phyloP scores from a whole-genome alignment of 1,140 invertebrate species.

The Tetragonula clypearis region DNA sequence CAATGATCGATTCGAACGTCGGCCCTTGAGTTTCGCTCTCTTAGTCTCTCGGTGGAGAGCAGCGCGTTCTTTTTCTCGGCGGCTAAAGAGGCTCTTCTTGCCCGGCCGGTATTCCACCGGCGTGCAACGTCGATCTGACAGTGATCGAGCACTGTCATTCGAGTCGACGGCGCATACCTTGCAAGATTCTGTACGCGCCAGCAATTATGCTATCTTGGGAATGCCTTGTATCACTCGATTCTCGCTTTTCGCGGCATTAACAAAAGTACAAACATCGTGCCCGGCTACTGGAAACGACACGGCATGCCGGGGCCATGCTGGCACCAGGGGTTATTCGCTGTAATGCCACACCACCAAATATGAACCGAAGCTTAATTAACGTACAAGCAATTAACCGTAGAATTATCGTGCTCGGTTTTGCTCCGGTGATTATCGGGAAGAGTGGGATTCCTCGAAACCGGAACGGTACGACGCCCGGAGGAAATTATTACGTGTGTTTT shows the following conservation, averaged over 20 bases:
- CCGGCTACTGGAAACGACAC: slow-evolving; percentile 56
- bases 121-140: slow-evolving; percentile 56
- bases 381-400: slow-evolving; percentile 53
- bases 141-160: slow-evolving; percentile 71
- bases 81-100: slow-evolving; percentile 66
- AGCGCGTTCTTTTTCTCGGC: slow-evolving; percentile 57
- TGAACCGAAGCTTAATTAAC: slow-evolving; percentile 58
- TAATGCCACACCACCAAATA: slow-evolving; percentile 50
- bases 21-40: slow-evolving; percentile 49
- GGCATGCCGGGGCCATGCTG: slow-evolving; percentile 5
- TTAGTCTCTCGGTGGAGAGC: slow-evolving; percentile 36
- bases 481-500: slow-evolving; percentile 42
- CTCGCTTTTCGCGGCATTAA: slow-evolving; percentile 70
- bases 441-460: slow-evolving; percentile 45
- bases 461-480: slow-evolving; percentile 30
- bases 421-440: slow-evolving; percentile 34
- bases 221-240: slow-evolving; percentile 69
- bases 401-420: slow-evolving; percentile 53
- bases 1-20: slow-evolving; percentile 64
- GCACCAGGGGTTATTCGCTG: slow-evolving; percentile 39
- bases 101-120: slow-evolving; percentile 60
- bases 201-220: slow-evolving; percentile 72
- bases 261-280: slow-evolving; percentile 57
- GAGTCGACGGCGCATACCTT: slow-evolving; percentile 62
- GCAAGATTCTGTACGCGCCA: slow-evolving; percentile 69